Conservation (phyloP, 2,797 vertebrate species). For the Tapera naevia region DNA sequence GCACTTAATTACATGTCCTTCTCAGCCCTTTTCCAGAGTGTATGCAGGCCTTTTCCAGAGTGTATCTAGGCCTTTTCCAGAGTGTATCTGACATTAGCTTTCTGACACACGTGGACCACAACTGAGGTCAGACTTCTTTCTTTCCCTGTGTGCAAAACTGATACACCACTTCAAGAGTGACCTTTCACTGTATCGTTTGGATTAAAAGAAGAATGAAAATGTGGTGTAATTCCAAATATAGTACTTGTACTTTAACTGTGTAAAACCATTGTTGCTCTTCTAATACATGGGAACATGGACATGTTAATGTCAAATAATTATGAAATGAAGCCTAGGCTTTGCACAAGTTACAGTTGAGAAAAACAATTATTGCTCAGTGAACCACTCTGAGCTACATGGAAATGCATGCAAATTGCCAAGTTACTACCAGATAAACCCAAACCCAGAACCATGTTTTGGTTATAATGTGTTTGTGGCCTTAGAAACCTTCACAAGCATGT, state of each 20-base stretch:
- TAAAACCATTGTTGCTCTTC: not conserved
- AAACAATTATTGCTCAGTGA: not conserved
- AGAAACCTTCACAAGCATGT: not conserved
- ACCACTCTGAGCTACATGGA: not conserved
- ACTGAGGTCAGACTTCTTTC: not conserved
- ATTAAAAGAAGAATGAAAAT: not conserved
- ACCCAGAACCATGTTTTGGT: not conserved
- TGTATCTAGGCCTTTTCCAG: not conserved
- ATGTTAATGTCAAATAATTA: not conserved
- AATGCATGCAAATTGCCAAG: not conserved
- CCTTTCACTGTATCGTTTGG: not conserved
- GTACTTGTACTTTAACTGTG: not conserved
- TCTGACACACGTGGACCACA: rapidly evolving
- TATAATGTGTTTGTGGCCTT: not conserved
- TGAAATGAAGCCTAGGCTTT: not conserved
- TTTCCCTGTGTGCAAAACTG: not conserved
- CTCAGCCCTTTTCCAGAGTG: not conserved
- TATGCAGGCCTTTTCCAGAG: no score
- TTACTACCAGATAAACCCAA: not conserved
- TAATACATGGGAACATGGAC: not conserved
- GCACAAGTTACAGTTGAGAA: not conserved
- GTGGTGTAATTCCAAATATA: not conserved
- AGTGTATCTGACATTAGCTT: not conserved
- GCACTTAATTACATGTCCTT: not conserved
- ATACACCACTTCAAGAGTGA: not conserved